phyloP scores from a whole-genome alignment of 2,113 vertebrate genomes.

The Pitta sordida region DNA sequence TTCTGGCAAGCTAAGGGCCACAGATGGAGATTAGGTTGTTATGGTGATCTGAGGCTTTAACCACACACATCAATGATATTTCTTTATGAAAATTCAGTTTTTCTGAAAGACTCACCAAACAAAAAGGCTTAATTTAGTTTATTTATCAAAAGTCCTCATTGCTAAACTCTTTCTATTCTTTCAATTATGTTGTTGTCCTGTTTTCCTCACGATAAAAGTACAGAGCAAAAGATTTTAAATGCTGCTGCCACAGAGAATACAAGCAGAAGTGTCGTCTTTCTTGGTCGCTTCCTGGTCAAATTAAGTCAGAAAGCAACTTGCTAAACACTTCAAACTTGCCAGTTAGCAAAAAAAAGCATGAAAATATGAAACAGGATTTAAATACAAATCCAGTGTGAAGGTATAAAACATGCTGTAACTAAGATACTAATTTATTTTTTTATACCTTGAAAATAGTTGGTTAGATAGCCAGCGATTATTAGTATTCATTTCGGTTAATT shows the following conservation, averaged over 20 bases:
- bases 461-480: background rate
- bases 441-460: background rate
- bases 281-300: background rate
- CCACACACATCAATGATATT: background rate
- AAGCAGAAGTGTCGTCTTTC: background rate
- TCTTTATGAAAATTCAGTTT: background rate
- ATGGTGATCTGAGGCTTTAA: background rate
- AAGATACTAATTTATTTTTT: background rate
- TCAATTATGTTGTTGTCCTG: background rate
- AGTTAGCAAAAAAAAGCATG: background rate
- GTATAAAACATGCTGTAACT: background rate
- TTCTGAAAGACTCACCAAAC: background rate
- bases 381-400: background rate
- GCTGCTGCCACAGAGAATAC: background rate
- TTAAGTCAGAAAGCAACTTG: background rate
- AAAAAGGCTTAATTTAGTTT: background rate
- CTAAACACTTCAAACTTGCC: background rate
- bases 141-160: background rate
- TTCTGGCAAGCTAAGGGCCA: background rate
- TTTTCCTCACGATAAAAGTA: background rate
- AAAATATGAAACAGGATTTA: background rate
- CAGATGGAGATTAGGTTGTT: background rate
- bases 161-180: background rate
- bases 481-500: background rate
- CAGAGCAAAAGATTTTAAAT: background rate